A percentile compares a stretch with the other conserved stretches of the same genome.
phyloP scores from a whole-genome alignment of 1,140 invertebrate species.

The Matsumurasca onukii region DNA sequence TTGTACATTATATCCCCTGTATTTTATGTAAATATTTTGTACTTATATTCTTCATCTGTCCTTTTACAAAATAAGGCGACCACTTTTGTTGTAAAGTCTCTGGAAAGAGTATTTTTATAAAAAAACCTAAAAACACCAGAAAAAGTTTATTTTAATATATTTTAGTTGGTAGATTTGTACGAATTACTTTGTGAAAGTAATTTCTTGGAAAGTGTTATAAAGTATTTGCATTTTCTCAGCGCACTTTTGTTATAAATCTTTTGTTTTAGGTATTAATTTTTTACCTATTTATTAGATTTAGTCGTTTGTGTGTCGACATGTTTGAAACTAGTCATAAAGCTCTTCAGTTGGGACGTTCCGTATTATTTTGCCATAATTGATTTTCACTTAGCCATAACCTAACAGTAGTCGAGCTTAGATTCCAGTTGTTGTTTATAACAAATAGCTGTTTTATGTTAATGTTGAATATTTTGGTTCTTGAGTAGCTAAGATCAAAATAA shows the following conservation, averaged over 20 bases:
- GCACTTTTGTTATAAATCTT: constrained; percentile 13
- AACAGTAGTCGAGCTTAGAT: constrained; percentile 7
- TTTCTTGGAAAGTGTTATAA: background rate
- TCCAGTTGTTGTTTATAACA: background rate
- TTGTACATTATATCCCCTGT: background rate
- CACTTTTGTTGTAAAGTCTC: constrained; percentile 24
- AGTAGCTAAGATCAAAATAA: background rate
- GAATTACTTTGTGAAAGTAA: constrained; percentile 23
- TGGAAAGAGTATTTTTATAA: constrained; percentile 26
- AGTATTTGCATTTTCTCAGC: constrained; percentile 17
- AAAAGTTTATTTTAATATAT: constrained; percentile 22
- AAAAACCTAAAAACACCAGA: background rate
- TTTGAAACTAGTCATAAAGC: constrained; percentile 22
- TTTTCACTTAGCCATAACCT: constrained; percentile 3
- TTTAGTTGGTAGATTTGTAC: constrained; percentile 17
- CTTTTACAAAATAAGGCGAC: constrained; percentile 14
- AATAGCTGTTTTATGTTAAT: background rate
- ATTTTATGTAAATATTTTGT: constrained; percentile 25
- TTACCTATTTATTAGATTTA: constrained; percentile 12
- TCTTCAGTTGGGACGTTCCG: background rate
- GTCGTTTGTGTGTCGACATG: constrained; percentile 6
- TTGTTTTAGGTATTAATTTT: constrained; percentile 17
- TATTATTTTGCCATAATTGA: constrained; percentile 26
- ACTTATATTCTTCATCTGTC: constrained; percentile 15
- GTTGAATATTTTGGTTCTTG: background rate